Evolutionary conservation across 2,797 vertebrate genomes (phyloP).

Genomic region (Australoheros facetus): DNA sequence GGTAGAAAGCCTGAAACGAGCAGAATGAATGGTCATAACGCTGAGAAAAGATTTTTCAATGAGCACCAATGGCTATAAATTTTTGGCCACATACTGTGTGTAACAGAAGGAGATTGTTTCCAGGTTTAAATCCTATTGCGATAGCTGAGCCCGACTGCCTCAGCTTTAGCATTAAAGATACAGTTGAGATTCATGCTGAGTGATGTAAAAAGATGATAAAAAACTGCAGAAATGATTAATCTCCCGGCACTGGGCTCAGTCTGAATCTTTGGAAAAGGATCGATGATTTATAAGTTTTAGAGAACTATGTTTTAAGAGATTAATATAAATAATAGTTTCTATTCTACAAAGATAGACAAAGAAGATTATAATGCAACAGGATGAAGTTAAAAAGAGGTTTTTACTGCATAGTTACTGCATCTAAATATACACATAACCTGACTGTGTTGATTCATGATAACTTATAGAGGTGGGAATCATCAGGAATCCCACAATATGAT

Average conservation of each 20-base stretch:
- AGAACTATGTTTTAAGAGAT: neutral
- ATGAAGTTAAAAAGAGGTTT: neutral
- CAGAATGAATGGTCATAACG: fast-evolving
- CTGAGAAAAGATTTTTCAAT: too few species aligned
- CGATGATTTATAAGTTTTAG: neutral
- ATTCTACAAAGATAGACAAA: neutral
- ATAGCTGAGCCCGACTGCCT: neutral
- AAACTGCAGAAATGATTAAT: neutral
- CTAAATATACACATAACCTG: neutral
- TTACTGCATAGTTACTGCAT: neutral
- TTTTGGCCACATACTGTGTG: neutral
- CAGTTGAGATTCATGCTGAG: neutral
- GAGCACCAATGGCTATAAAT: neutral
- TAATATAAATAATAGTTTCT: neutral
- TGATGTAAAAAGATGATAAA: neutral
- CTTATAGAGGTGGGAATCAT: too few species aligned
- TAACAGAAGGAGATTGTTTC: neutral
- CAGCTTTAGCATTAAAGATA: neutral
- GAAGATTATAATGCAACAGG: neutral
- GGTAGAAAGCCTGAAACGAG: neutral
- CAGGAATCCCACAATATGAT: too few species aligned
- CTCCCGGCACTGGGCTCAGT: neutral
- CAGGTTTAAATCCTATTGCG: neutral
- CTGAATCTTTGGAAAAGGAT: neutral
- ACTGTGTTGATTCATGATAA: neutral